phyloP scores from a whole-genome alignment of 2,797 vertebrate genomes.

The Sebastes wilsoni region DNA sequence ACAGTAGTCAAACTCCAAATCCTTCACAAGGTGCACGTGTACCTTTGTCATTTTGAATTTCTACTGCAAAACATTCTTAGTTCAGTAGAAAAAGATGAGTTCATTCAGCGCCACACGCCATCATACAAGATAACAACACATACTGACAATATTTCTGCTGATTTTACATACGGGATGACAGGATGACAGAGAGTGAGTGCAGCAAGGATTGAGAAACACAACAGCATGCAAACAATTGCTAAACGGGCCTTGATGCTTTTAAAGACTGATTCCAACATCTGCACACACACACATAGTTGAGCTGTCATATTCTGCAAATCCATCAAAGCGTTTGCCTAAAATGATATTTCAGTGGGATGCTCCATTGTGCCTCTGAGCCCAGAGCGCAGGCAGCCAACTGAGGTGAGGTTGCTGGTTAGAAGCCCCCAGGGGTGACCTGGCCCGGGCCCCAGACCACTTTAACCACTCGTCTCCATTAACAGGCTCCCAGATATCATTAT shows the following conservation, averaged over 20 bases:
- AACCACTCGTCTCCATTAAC: constrained; percentile 81
- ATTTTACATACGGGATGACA: neutral
- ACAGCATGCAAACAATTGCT: neutral
- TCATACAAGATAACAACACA: neutral
- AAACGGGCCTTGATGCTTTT: neutral
- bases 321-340: constrained; percentile 46
- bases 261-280: neutral
- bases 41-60: neutral
- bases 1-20: neutral
- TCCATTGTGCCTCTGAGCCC: constrained; percentile 47
- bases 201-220: neutral
- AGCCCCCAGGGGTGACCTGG: constrained; percentile 74
- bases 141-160: neutral
- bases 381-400: constrained; percentile 36
- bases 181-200: neutral
- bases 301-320: constrained; percentile 34
- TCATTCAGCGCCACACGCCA: neutral
- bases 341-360: constrained; percentile 46
- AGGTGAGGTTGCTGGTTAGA: constrained; percentile 70
- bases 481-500: constrained; percentile 78
- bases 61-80: neutral
- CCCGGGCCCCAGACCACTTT: constrained; percentile 74
- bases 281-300: neutral
- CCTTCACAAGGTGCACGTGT: neutral
- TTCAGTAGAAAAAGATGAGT: neutral